These are phyloP conservation scores for Eretmochelys imbricata DNA, from an alignment of 2,113 vertebrate genomes.

Conservation along the genomic window DNA sequence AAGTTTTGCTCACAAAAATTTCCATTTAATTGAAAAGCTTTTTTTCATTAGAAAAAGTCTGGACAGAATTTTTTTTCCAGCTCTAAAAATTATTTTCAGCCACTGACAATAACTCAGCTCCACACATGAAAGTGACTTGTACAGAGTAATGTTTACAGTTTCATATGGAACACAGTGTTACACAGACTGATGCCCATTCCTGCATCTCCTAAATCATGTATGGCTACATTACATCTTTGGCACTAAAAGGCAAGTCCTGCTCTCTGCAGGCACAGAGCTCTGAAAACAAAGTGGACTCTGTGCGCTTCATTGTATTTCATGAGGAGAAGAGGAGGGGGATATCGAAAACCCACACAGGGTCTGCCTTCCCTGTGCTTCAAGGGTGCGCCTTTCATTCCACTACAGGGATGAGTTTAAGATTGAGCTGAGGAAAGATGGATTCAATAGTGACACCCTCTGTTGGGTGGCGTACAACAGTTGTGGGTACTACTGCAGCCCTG, in stretches of 20 bases:
- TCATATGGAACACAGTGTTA: not conserved
- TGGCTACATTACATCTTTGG: not conserved
- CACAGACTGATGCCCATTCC: not conserved
- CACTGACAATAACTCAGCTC: not conserved
- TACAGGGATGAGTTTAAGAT: not conserved
- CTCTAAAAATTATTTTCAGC: not conserved
- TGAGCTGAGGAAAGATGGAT: not conserved
- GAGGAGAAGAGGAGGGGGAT: not conserved
- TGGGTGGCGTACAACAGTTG: not conserved
- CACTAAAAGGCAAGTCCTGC: not conserved
- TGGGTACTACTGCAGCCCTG: not conserved
- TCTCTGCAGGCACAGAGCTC: not conserved
- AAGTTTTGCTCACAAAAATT: not conserved
- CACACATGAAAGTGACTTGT: not conserved
- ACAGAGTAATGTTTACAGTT: not conserved
- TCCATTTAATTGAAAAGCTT: not conserved
- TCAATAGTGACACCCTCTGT: not conserved
- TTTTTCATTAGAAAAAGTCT: not conserved
- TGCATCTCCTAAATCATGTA: not conserved
- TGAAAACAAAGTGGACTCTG: not conserved
- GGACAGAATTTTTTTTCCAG: not conserved
- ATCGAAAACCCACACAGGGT: not conserved
- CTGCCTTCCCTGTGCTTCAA: not conserved
- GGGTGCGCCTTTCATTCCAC: not conserved
- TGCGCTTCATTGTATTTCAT: not conserved